Evolutionary conservation across 1,140 invertebrate species (phyloP).

Genomic region (Trachelipus rathkii): DNA sequence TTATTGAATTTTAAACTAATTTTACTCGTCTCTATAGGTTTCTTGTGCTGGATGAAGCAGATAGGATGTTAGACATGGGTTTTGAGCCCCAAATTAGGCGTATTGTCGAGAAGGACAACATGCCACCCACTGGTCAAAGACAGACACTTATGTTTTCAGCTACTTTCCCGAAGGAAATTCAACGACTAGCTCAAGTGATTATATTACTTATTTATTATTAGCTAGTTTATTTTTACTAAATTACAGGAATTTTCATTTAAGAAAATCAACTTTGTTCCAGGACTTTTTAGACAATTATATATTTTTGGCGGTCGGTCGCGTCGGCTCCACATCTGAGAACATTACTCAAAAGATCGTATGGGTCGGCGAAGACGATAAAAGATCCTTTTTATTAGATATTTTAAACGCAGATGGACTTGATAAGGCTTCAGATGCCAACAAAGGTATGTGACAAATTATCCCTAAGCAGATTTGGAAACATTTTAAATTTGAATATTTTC

Average conservation of each 20-base stretch:
- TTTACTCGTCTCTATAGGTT: slow-evolving; percentile 50
- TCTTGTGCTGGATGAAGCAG: slow-evolving; percentile 61
- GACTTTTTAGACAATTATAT: slow-evolving; percentile 98
- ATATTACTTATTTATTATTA: background rate
- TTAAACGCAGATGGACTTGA: slow-evolving; percentile 55
- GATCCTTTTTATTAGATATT: slow-evolving; percentile 90
- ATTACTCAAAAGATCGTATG: slow-evolving; percentile 98
- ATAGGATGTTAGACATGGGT: slow-evolving; percentile 96
- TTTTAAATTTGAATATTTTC: too few species aligned
- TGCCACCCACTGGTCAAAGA: slow-evolving; percentile 86
- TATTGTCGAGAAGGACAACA: slow-evolving; percentile 88
- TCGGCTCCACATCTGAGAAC: slow-evolving; percentile 98
- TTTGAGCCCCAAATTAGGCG: slow-evolving; percentile 97
- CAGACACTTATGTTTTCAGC: slow-evolving; percentile 99
- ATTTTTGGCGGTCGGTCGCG: slow-evolving; percentile 96
- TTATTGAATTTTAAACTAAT: background rate
- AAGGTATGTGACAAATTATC: slow-evolving; percentile 31
- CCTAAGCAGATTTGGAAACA: too few species aligned
- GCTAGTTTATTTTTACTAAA: too few species aligned
- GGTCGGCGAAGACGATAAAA: slow-evolving; percentile 96
- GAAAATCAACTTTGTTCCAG: slow-evolving; percentile 66
- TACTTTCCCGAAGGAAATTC: slow-evolving; percentile 98
- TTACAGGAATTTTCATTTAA: slow-evolving; percentile 39
- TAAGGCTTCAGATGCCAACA: slow-evolving; percentile 35
- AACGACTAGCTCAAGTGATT: slow-evolving; percentile 54